Conservation (phyloP, 2,888 invertebrate species). For the Cephus pygmeus region DNA sequence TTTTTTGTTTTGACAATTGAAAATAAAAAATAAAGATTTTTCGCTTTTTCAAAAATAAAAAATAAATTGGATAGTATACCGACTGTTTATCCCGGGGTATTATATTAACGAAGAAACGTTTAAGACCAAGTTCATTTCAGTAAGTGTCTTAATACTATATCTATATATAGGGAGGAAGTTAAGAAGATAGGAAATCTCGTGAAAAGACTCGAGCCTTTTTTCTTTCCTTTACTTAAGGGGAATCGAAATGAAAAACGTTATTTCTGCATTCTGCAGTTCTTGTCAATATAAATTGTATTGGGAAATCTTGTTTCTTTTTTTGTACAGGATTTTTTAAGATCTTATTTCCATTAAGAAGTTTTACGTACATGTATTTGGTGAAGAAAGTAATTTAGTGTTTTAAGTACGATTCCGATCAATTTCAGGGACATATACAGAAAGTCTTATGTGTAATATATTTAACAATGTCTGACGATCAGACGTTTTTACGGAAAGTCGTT, state of each 20-base stretch:
- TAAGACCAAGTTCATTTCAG: not conserved
- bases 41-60: not conserved
- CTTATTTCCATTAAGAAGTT: not conserved
- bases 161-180: not conserved
- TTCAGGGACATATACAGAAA: not conserved
- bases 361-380: not conserved
- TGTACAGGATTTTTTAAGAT: not conserved
- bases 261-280: not conserved
- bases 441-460: slow-evolving; percentile 44
- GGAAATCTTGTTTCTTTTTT: not conserved
- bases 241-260: not conserved
- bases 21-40: not conserved
- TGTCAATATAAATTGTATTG: not conserved
- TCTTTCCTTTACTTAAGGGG: not conserved
- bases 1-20: not conserved
- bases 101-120: not conserved
- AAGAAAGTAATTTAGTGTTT: not conserved
- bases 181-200: not conserved
- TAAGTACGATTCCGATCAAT: not conserved
- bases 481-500: slow-evolving; percentile 61
- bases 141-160: not conserved
- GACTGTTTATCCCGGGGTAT: not conserved
- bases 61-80: not conserved
- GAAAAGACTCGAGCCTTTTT: not conserved
- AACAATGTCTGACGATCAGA: slow-evolving; percentile 51